Percentiles rank a stretch among this genome's conserved stretches.
phyloP scores from a whole-genome alignment of 2,888 invertebrate genomes.

The Apotomis betuletana region DNA sequence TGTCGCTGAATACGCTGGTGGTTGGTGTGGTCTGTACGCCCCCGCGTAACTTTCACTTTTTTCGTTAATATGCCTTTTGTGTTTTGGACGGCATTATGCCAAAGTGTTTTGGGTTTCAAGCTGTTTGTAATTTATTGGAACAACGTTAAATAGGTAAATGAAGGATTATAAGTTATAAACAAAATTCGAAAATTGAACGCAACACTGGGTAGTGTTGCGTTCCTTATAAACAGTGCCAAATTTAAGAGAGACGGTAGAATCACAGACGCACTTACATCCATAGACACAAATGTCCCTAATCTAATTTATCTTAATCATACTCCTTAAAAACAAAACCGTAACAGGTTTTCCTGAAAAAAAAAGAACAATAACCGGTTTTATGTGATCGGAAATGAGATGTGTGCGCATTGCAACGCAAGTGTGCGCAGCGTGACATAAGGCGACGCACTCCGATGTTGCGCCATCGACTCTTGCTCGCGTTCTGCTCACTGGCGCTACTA shows the following conservation, averaged over 20 bases:
- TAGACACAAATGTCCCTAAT: too few species aligned
- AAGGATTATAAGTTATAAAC: too few species aligned
- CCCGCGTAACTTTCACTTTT: conserved; percentile 76
- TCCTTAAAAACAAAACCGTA: too few species aligned
- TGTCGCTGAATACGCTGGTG: conserved; percentile 15
- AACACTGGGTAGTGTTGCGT: too few species aligned
- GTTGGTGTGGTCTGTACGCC: conserved; percentile 48
- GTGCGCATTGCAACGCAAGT: conserved; percentile 8
- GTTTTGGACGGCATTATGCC: conserved; percentile 72
- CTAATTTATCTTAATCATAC: too few species aligned
- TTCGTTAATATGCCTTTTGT: conserved; percentile 80
- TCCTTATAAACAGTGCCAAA: too few species aligned
- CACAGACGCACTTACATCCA: too few species aligned
- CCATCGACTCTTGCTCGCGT: conserved; percentile 1
- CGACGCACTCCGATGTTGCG: conserved; percentile 21
- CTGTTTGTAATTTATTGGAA: conserved; percentile 4
- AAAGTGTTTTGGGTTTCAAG: conserved; percentile 46
- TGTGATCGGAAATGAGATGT: conserved; percentile 8
- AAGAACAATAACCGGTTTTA: too few species aligned
- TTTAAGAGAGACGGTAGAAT: too few species aligned
- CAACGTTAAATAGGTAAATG: neutral
- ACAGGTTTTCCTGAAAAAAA: too few species aligned
- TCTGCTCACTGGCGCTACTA: conserved; percentile 10
- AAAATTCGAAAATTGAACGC: too few species aligned
- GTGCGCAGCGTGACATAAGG: conserved; percentile 25